Evolutionary conservation across 2,888 invertebrate species (phyloP), one percentile per base, ranked within the genome.

Genomic region (Anorthoa munda): DNA sequence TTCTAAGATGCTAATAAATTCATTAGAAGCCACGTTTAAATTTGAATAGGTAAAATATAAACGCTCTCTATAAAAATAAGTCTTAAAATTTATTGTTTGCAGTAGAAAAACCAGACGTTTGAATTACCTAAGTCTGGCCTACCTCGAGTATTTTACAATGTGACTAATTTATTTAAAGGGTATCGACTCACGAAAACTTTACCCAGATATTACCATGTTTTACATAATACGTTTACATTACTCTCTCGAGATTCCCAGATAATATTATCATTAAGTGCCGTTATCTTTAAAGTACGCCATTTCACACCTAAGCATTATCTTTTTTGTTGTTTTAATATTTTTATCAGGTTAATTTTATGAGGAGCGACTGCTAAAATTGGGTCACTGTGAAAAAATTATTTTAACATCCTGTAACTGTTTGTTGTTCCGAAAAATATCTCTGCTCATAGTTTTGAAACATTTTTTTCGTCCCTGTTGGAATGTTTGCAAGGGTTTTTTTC

Each of bases 241-340:
- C 11, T 56, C 72, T 55, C 61, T 26, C 18, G 72, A 63, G 67
- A 85, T 66, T 72, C 21, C 23, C 66, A 66, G 67, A 72, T 73
- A 75, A 71, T 76, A 68, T 85, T 76, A 79, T 63, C 63, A 71
- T 77, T 75, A 83, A 46, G 68, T 71, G 67, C 67, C 55, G 61
- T 67, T 79, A 67, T 77, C 74, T 75, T 63, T 58, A 65, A 67
- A 63, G 61, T 50, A 45, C 69, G n/a, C 50, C 58, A 51, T 67
- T 75, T 72, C 13, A 48, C 67, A 70, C 55, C 50, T 61, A 31
- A 48, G n/a, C 15, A 53, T 66, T 61, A 31, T 48, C 12, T 83
- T 72, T 69, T 65, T 65, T 61, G 59, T 74, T 70, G 39, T 71
- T 67, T 58, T 64, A 56, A 66, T 66, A 53, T 61, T 73, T 74